These are phyloP conservation scores for Daubentonia madagascariensis DNA, from an alignment of 2,113 vertebrate genomes.

Conservation along the genomic window DNA sequence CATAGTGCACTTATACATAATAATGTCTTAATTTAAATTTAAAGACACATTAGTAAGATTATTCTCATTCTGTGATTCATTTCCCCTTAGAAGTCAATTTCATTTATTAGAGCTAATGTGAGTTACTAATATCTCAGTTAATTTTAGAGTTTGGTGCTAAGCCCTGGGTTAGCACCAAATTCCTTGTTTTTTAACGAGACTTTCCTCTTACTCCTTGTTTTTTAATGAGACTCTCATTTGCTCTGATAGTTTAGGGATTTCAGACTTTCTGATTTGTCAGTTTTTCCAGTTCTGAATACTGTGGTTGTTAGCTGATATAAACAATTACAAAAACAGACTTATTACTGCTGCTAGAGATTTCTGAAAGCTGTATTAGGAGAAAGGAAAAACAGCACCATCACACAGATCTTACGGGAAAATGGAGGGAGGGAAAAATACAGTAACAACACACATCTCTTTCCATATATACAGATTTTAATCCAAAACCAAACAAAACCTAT, in stretches of 20 bases:
- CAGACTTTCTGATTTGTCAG: neutral
- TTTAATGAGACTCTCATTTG: neutral
- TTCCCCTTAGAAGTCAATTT: neutral
- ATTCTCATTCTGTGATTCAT: neutral
- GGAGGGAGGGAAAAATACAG: neutral
- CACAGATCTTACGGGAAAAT: neutral
- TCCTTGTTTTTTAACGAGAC: no score
- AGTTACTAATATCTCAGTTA: neutral
- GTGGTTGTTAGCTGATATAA: neutral
- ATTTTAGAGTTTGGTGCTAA: neutral
- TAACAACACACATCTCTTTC: neutral
- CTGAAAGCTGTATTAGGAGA: neutral
- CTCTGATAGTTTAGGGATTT: neutral
- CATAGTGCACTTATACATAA: neutral
- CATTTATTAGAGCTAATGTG: neutral
- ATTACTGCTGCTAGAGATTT: neutral
- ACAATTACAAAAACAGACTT: neutral
- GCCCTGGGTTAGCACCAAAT: neutral
- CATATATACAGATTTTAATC: neutral
- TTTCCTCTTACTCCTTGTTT: neutral
- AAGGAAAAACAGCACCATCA: neutral
- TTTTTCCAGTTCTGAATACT: slow-evolving; percentile 29
- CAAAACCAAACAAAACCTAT: neutral
- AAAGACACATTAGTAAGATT: neutral
- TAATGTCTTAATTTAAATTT: neutral